Percentiles rank a stretch among this genome's conserved stretches.
These are phyloP conservation scores for Calosoma granatense DNA, from an alignment of 1,140 invertebrate species.

Conservation along the genomic window DNA sequence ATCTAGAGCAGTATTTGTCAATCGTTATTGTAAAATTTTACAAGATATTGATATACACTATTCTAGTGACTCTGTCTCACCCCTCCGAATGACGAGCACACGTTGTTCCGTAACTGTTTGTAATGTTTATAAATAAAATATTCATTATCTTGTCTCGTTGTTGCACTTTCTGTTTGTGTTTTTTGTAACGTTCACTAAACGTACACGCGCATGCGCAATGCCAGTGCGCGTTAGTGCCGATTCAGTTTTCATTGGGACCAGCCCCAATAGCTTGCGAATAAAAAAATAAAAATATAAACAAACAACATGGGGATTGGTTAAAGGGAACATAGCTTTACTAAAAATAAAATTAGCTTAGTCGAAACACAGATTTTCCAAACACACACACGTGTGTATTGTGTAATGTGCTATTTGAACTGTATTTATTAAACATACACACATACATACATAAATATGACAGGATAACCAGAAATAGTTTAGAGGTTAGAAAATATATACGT, in stretches of 20 bases:
- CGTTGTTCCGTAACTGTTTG: not conserved
- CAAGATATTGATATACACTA: too few relatives aligned
- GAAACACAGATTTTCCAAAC: not conserved
- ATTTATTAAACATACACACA: too few relatives aligned
- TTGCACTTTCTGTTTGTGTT: not conserved
- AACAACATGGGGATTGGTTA: not conserved
- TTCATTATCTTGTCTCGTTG: too few relatives aligned
- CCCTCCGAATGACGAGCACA: too few relatives aligned
- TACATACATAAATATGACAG: too few relatives aligned
- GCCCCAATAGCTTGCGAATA: not conserved
- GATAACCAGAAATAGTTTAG: too few relatives aligned
- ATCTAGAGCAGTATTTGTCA: too few relatives aligned
- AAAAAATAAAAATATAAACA: not conserved
- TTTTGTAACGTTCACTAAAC: too few relatives aligned
- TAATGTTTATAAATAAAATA: not conserved
- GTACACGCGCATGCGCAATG: not conserved
- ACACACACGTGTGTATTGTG: not conserved
- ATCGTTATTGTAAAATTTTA: too few relatives aligned
- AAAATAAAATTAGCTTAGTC: not conserved
- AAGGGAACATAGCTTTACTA: conserved; percentile 5
- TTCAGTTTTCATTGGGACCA: not conserved
- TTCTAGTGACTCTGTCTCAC: too few relatives aligned
- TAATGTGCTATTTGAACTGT: too few relatives aligned
- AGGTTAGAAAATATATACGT: too few relatives aligned
- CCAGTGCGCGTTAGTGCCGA: not conserved